Base-by-base conservation (phyloP, 37 sponge, comb jelly and placozoan genomes). In the Eunapius fragilis region DNA sequence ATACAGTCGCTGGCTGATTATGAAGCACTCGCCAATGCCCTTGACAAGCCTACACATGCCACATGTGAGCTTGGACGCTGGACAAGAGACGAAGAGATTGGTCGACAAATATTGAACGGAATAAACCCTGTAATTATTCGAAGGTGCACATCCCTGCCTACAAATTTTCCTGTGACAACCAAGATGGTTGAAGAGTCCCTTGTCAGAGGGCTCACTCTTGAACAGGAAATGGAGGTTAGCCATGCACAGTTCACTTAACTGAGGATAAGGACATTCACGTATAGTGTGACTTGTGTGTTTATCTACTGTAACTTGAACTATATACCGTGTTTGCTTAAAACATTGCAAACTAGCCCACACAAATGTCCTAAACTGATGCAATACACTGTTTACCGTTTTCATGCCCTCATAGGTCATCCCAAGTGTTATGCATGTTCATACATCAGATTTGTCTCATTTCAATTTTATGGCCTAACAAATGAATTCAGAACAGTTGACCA, bases 31-130 rank as follows among this genome's bases (percentile, higher is more conserved):
- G 58, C 58, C 14, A 17, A 4, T 12, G 58, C 58, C 17, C 2
- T 58, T 17, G 14, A 4, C 0, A 17, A 1, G 14, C 31, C 50
- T 31, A 31, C 78, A 12, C 26, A 37, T 22, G 0, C n/a, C 49
- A 26, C 74, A 23, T 6, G 3, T n/a, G 49, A 85, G 6, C 25
- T 41, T 2, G 26, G 14, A 9, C 85, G 88, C 6, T 92, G 92
- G 92, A 71, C 41, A 24, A 31, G 71, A 7, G 92, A 92, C 73
- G 78, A 27, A 9, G 92, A 92, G 31, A 84, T 92, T 75, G 92
- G 92, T 12, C 85, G 92, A 2, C 85, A 88, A 72, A 83, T 92
- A 19, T 69, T 92, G 41, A 82, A 92, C 76, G 92, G 86, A 69
- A 80, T 81, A 5, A 87, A 88, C 37, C 89, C 89, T 24, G 74